These are phyloP conservation scores for Archips crataeganus DNA, from an alignment of 2,888 invertebrate species.

Conservation along the genomic window DNA sequence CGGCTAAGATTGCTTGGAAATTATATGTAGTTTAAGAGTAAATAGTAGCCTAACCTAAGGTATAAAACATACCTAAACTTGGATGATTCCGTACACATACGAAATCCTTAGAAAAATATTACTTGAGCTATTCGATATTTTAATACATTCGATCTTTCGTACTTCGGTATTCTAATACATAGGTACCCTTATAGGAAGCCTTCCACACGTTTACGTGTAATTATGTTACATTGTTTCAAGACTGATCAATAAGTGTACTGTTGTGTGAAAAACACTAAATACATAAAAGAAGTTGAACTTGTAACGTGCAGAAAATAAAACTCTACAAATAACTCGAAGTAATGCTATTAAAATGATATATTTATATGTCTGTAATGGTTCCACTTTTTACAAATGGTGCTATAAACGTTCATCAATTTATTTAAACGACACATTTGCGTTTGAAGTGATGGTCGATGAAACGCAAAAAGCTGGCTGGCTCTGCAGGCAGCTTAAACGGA, in stretches of 20 bases:
- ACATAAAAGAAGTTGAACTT: conserved; percentile 7
- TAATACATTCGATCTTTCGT: no score
- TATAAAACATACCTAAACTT: no score
- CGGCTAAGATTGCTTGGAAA: no score
- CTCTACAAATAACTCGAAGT: conserved; percentile 45
- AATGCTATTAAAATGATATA: conserved; percentile 48
- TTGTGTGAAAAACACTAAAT: conserved; percentile 20
- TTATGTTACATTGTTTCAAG: conserved; percentile 21
- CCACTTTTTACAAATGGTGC: conserved; percentile 54
- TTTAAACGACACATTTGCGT: conserved; percentile 70
- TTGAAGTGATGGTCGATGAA: conserved; percentile 59
- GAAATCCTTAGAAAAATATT: no score
- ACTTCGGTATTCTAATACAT: no score
- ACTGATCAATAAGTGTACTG: conserved; percentile 25
- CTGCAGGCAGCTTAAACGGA: conserved; percentile 61
- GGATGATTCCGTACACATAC: no score
- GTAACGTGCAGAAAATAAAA: conserved; percentile 35
- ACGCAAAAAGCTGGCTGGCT: conserved; percentile 62
- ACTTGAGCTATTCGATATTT: no score
- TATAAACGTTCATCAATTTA: conserved; percentile 62
- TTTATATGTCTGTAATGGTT: conserved; percentile 50
- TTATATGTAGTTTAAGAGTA: no score
- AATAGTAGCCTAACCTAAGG: no score
- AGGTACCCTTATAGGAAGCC: background rate
- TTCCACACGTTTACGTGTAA: conserved; percentile 1